Conservation (phyloP, 2,113 vertebrate species). For the Lonchura striata region DNA sequence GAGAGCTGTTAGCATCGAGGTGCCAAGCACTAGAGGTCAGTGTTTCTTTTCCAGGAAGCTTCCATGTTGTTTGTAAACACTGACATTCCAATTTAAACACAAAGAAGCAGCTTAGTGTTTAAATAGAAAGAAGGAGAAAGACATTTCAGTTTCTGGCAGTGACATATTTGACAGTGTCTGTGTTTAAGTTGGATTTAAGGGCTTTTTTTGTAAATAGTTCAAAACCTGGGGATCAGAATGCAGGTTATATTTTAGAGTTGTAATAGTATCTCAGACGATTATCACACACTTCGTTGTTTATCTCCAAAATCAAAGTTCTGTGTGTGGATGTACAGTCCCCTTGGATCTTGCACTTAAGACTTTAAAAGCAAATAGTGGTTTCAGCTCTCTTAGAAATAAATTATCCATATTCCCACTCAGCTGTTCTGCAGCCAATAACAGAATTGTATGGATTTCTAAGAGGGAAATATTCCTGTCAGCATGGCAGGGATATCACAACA, state of each 20-base stretch:
- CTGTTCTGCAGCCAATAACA: background rate
- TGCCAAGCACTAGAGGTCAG: constrained; percentile 50
- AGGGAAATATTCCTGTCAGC: background rate
- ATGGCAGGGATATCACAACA: background rate
- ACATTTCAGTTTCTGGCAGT: background rate
- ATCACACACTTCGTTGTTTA: background rate
- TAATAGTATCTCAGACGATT: background rate
- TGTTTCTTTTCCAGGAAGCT: constrained; percentile 49
- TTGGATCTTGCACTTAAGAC: background rate
- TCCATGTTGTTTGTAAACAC: constrained; percentile 30
- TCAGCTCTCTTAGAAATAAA: background rate
- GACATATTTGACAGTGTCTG: background rate
- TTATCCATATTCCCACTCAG: background rate
- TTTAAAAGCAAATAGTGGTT: background rate
- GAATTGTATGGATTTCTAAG: background rate
- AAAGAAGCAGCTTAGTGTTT: background rate
- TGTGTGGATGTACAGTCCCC: background rate
- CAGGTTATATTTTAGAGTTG: background rate
- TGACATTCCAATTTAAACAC: background rate
- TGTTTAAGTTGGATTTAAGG: background rate
- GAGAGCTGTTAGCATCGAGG: background rate
- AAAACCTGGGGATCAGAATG: background rate
- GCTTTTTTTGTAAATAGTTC: background rate
- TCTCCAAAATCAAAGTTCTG: background rate
- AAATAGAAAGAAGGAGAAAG: background rate